These are phyloP conservation scores for Mormyrus lacerda DNA, from an alignment of 2,113 vertebrate genomes.

Conservation along the genomic window DNA sequence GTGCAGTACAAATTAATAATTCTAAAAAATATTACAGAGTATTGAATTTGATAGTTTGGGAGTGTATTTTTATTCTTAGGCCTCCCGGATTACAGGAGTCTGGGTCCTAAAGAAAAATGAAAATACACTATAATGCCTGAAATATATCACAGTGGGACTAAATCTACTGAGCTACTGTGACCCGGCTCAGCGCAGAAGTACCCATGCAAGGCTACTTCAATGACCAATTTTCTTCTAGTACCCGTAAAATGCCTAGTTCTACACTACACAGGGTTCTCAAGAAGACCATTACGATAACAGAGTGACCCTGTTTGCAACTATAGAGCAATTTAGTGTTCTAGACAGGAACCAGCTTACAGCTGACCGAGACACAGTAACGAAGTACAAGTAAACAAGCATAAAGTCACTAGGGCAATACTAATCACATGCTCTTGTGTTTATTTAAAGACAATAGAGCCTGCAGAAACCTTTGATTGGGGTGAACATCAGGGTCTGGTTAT, in stretches of 20 bases:
- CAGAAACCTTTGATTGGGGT: not conserved
- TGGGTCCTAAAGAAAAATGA: not conserved
- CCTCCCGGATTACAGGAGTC: not conserved
- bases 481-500: not conserved
- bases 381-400: not conserved
- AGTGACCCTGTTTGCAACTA: not conserved
- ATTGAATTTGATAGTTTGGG: not conserved
- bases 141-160: not conserved
- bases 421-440: not conserved
- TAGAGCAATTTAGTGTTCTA: not conserved
- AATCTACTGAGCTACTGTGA: not conserved
- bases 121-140: not conserved
- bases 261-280: not conserved
- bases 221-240: not conserved
- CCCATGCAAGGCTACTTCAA: not conserved
- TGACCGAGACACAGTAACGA: not conserved
- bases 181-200: not conserved
- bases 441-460: not conserved
- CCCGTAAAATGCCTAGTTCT: not conserved
- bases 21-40: not conserved
- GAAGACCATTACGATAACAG: not conserved
- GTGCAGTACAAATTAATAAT: not conserved
- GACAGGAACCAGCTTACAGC: not conserved
- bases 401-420: not conserved
- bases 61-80: not conserved